These are phyloP conservation scores for Antechinus flavipes DNA, from an alignment of 2,113 vertebrate genomes.

Conservation along the genomic window DNA sequence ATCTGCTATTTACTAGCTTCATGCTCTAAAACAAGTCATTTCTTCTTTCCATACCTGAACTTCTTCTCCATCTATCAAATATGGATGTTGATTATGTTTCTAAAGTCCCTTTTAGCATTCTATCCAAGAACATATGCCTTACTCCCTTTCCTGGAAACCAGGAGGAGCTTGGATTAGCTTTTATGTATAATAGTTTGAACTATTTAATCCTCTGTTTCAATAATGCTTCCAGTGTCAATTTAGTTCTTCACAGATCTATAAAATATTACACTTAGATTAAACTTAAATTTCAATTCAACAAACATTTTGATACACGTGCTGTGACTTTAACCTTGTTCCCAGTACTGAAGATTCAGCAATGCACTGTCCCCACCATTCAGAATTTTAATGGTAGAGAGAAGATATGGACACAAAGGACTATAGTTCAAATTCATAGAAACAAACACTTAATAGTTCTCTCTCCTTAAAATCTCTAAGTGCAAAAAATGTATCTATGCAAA, in stretches of 20 bases:
- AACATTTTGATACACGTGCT: not conserved
- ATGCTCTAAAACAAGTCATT: not conserved
- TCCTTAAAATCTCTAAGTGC: not conserved
- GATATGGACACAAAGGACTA: not conserved
- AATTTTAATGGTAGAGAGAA: not conserved
- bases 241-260: not conserved
- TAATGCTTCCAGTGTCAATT: not conserved
- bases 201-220: not conserved
- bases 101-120: not conserved
- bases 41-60: not conserved
- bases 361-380: not conserved
- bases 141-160: not conserved
- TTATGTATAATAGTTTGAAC: not conserved
- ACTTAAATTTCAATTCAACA: not conserved
- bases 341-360: not conserved
- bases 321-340: not conserved
- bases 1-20: not conserved
- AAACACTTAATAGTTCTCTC: not conserved
- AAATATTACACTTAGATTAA: not conserved
- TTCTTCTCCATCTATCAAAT: not conserved
- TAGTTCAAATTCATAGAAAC: not conserved
- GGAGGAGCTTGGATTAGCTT: not conserved
- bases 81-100: not conserved
- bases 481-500: not conserved
- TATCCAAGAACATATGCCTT: not conserved